Base-by-base conservation (phyloP, 1,140 invertebrate genomes). In the Drepana arcuata region DNA sequence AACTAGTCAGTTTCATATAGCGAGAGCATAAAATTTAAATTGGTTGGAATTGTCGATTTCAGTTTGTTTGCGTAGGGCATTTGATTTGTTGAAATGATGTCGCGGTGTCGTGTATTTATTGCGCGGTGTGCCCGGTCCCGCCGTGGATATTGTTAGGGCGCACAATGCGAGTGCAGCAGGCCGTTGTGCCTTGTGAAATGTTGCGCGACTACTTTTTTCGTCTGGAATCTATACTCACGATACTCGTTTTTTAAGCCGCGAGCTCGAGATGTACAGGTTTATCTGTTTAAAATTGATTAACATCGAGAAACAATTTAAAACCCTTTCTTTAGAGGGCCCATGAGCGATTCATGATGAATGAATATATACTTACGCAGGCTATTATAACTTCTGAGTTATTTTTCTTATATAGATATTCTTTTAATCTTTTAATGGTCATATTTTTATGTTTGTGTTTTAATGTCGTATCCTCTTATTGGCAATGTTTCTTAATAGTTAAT, bases 251-350 rank as follows among this genome's bases (percentile, higher is more conserved):
- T 82, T 75, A 70, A 72, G 63, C 72, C 63, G 70, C 64, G 66
- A 78, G 68, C 71, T 62, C 74, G 64, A 79, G 77, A 81, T 77
- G 74, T 79, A 81, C 72, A 73, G 72, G 72, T 79, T 81, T 79
- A 79, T 81, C 73, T 81, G 72, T 82, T 79, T 77, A 75, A 82
- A 82, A 78, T 82, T 78, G 78, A 82, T 79, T 79, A 79, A 79
- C 74, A 79, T 78, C 64, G 71, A 79, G 70, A 79, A 82, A 79
- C 74, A 77, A 81, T 81, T 81, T 77, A 79, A 80, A 79, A 63
- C 68, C 66, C 75, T 75, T 74, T 73, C 69, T 72, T 69, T 66
- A 70, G 65, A 73, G 67, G 58, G 59, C 45, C 69, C 65, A 59
- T 62, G 56, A 66, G 58, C 65, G 62, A 67, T 70, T 77, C 67